Conservation (phyloP, 92 coral and sea anemone species). For the Epizoanthus fatuus region DNA sequence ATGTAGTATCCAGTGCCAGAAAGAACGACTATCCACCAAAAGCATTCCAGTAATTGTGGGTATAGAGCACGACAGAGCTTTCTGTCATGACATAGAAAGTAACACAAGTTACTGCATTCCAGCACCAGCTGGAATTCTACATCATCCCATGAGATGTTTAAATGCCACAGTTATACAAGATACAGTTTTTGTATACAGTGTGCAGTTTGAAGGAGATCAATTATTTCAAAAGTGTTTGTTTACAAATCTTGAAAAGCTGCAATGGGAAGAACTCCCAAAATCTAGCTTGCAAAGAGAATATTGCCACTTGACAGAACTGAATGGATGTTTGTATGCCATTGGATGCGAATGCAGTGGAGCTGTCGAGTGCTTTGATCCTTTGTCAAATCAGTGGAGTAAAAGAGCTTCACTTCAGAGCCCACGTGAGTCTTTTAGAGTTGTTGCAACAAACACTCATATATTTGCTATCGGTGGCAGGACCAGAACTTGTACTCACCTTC, state of each 20-base stretch:
- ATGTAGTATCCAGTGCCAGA: not conserved
- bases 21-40: not conserved
- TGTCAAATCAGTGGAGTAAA: not conserved
- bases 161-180: not conserved
- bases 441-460: not conserved
- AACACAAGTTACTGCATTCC: not conserved
- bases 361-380: not conserved
- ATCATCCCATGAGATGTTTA: not conserved
- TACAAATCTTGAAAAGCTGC: not conserved
- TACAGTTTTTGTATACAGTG: not conserved
- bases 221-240: not conserved
- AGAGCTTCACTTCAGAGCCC: not conserved
- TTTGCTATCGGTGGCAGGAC: not conserved
- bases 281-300: not conserved
- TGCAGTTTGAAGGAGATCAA: not conserved
- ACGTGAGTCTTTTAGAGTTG: not conserved
- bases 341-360: not conserved
- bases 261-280: not conserved
- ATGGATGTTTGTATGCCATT: not conserved
- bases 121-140: not conserved
- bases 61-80: not conserved
- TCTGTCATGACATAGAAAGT: not conserved
- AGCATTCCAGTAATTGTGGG: not conserved
- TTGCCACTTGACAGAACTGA: not conserved
- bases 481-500: not conserved